Evolutionary conservation across 2,888 invertebrate species (phyloP).

Genomic region (Pardosa pseudoannulata): DNA sequence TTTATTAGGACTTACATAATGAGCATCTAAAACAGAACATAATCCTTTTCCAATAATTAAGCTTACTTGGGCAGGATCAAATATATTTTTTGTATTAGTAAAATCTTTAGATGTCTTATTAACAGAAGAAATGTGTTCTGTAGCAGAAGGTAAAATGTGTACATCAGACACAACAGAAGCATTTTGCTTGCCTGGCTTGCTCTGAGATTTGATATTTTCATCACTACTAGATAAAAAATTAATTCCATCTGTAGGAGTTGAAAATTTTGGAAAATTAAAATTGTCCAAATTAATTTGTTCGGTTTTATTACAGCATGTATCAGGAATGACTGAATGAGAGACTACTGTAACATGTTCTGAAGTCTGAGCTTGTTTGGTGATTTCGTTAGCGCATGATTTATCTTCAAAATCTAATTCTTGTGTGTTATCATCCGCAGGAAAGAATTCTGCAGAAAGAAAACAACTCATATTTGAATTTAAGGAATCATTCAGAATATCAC

Average conservation of each 20-base stretch:
- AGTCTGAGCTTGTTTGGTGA: no score
- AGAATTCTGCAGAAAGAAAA: constrained; percentile 17
- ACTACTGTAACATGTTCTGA: not conserved
- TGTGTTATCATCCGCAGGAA: not conserved
- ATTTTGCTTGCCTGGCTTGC: no score
- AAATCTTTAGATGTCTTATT: not conserved
- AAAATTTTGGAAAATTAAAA: constrained; percentile 18
- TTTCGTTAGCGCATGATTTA: no score
- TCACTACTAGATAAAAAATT: not conserved
- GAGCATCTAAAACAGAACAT: constrained; percentile 20
- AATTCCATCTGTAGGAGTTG: constrained; percentile 5
- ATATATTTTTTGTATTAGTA: not conserved
- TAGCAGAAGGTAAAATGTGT: no score
- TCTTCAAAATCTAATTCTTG: no score
- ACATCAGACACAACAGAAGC: no score
- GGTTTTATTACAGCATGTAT: not conserved
- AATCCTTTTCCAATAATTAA: not conserved
- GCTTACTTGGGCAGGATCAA: not conserved
- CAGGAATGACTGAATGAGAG: not conserved
- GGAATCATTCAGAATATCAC: constrained; percentile 1
- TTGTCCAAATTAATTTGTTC: not conserved
- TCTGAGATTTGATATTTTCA: not conserved
- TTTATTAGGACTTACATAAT: constrained; percentile 12
- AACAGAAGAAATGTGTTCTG: not conserved
- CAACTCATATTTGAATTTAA: constrained; percentile 16